phyloP scores from a whole-genome alignment of 2,797 vertebrate genomes.

The Benthosema pterotum region DNA sequence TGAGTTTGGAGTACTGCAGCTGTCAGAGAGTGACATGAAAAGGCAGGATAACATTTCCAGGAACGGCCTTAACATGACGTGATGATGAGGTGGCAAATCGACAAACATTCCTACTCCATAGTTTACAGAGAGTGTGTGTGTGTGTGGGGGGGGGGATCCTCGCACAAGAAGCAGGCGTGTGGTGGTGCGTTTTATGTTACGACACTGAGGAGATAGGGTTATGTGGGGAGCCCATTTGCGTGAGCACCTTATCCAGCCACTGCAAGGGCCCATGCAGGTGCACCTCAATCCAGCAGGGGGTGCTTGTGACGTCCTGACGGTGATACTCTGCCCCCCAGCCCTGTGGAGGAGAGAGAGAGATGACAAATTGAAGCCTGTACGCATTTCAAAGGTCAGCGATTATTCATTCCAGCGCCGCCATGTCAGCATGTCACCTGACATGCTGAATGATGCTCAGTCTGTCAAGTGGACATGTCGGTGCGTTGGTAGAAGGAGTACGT shows the following conservation, averaged over 20 bases:
- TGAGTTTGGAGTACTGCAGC: constrained; percentile 9
- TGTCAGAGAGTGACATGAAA: not conserved
- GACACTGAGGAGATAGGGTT: constrained; percentile 97
- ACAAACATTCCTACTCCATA: not conserved
- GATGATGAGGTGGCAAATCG: not conserved
- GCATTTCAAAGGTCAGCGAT: constrained; percentile 8
- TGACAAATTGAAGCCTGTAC: not conserved
- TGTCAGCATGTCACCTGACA: too few relatives aligned
- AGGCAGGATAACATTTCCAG: constrained; percentile 1
- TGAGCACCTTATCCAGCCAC: constrained; percentile 98
- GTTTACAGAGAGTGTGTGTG: too few relatives aligned
- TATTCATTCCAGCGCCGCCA: not conserved
- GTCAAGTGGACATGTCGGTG: not conserved
- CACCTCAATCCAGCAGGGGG: constrained; percentile 98
- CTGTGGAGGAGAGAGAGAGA: constrained; percentile 64
- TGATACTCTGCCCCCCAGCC: constrained; percentile 99
- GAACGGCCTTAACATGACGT: constrained; percentile 16
- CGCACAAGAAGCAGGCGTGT: not conserved
- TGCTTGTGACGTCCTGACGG: constrained; percentile 97
- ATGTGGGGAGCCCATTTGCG: constrained; percentile 98
- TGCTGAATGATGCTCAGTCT: not conserved
- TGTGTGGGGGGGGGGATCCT: too few relatives aligned
- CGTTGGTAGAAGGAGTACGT: too few relatives aligned
- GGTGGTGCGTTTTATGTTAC: constrained; percentile 71
- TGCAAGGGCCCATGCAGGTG: constrained; percentile 96